Conservation (phyloP, 2,888 invertebrate species). For the Leucophora obtusa region DNA sequence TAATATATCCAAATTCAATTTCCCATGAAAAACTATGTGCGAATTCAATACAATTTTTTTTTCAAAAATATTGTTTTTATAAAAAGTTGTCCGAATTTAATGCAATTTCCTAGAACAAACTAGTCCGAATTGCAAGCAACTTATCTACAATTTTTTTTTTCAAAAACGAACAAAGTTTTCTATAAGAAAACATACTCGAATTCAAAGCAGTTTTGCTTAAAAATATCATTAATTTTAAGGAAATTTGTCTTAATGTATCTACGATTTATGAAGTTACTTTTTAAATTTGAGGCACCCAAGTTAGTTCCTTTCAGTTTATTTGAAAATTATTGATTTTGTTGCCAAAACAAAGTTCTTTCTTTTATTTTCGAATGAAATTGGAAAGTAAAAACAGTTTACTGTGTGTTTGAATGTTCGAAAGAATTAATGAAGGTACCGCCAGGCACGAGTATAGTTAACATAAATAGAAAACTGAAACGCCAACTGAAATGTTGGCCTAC, state of each 20-base stretch:
- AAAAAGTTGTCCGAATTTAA: no score
- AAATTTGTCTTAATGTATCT: background rate
- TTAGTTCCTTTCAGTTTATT: conserved; percentile 3
- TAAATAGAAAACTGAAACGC: conserved; percentile 47
- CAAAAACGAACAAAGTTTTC: no score
- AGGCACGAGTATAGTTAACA: conserved; percentile 53
- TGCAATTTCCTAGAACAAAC: no score
- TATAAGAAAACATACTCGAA: background rate
- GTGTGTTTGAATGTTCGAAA: conserved; percentile 8
- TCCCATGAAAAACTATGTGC: no score
- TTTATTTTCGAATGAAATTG: background rate
- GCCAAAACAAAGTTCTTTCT: conserved; percentile 50
- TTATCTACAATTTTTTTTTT: no score
- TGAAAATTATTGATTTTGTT: conserved; percentile 23
- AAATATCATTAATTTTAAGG: no score
- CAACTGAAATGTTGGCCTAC: conserved; percentile 50
- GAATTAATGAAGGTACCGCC: conserved; percentile 41
- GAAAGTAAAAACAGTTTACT: conserved; percentile 18
- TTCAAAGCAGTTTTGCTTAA: background rate
- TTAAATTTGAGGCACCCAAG: background rate
- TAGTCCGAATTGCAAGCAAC: no score
- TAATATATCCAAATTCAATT: no score
- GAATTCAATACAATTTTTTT: no score
- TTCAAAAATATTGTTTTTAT: no score
- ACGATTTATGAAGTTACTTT: background rate